Evolutionary conservation across 2,888 invertebrate genomes (phyloP), one percentile per base, ranked within the genome.

Genomic region (Trachelus tabidus): DNA sequence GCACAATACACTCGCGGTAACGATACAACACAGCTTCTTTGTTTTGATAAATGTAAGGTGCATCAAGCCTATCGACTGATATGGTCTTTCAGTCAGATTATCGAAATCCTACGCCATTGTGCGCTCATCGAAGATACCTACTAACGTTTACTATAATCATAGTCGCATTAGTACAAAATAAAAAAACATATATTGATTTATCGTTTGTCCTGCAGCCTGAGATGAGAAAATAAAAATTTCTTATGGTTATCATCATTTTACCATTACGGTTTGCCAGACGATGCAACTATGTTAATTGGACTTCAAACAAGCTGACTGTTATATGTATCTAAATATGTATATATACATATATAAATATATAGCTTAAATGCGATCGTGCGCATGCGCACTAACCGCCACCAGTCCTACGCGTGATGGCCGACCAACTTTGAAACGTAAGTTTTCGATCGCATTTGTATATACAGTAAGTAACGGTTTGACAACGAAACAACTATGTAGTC

Each of bases 51-150:
- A 75, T 34, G 74, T 35, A 79, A 82, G 79, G 83, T 81, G 80
- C 83, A 80, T 79, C 81, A 76, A 81, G 82, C 83, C 80, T 79
- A 82, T 85, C 84, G 84, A 83, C 84, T 85, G 84, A 86, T 86
- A 83, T 68, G 68, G 56, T 56, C 23, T 15, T 56, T 56, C 56
- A 56, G 2, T 9, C 40, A 23, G 9, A 74, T 77, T 68, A 76
- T 83, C 80, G 1, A 40, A 75, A 71, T 74, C 73, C 81, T 85
- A 83, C 84, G 83, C 84, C 84, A 84, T 78, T 84, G 84, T 35
- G 37, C 35, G 73, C 34, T 9, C 23, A 6, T 56, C 56, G 56
- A 56, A 23, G 56, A 56, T 56, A 56, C 9, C 15, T 15, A 15
- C 9, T 56, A 56, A 23, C 56, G 56, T 23, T 56, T 56, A 56